These are phyloP conservation scores for Eubasilissa regina DNA, from an alignment of 1,140 invertebrate genomes.

Conservation along the genomic window DNA sequence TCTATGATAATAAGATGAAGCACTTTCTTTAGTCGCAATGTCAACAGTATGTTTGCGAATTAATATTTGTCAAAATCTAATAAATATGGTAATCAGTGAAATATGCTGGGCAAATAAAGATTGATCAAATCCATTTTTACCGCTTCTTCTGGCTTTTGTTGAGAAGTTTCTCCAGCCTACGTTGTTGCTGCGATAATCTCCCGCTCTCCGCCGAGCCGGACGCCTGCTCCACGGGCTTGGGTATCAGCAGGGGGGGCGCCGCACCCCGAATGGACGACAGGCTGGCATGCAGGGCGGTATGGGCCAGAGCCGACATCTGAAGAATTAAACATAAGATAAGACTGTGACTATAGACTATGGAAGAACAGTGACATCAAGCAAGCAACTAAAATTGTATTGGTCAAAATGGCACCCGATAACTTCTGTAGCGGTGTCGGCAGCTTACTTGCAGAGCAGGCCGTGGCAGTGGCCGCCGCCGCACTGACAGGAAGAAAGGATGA, in stretches of 20 bases:
- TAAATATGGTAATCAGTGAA: neutral
- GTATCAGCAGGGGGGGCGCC: slow-evolving; percentile 16
- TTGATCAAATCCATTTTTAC: too few species aligned
- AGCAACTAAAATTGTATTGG: neutral
- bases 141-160: neutral
- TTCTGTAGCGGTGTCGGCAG: too few species aligned
- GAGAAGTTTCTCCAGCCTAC: neutral
- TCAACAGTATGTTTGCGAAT: too few species aligned
- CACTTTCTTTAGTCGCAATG: too few species aligned
- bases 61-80: neutral
- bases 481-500: neutral
- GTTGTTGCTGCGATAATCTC: neutral
- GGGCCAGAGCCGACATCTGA: slow-evolving; percentile 8
- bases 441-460: too few species aligned
- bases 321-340: neutral
- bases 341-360: neutral
- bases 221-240: slow-evolving; percentile 4
- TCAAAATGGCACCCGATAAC: neutral
- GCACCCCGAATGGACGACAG: neutral
- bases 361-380: neutral
- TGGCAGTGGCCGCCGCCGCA: neutral
- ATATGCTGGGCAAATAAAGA: too few species aligned
- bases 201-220: neutral
- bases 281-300: neutral
- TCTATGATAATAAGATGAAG: too few species aligned